Percentiles rank a stretch among this genome's conserved stretches.
These are phyloP conservation scores for Tragopan temminckii DNA, from an alignment of 2,797 vertebrate genomes.

Conservation along the genomic window DNA sequence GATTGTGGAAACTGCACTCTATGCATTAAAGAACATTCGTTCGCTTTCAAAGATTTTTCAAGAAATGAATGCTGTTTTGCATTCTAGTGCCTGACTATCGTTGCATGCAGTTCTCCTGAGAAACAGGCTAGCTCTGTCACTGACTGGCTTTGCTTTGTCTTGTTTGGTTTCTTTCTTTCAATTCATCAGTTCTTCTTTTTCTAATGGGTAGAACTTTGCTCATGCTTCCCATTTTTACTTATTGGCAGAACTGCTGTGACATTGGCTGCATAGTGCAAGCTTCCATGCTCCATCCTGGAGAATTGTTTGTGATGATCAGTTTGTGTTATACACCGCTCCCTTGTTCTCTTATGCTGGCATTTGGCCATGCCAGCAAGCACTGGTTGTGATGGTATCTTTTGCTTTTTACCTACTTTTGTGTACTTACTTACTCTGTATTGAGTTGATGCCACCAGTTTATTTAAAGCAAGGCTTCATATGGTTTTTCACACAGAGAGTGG, in stretches of 20 bases:
- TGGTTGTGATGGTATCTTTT: not conserved
- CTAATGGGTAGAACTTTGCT: not conserved
- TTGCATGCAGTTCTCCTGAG: not conserved
- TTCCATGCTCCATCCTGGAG: not conserved
- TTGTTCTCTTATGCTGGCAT: not conserved
- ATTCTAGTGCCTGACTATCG: not conserved
- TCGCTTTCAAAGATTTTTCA: slow-evolving; percentile 12
- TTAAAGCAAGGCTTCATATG: not conserved
- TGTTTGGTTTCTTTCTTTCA: not conserved
- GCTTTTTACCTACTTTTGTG: not conserved
- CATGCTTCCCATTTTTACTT: not conserved
- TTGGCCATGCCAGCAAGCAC: not conserved
- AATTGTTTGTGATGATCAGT: not conserved
- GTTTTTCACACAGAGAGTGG: too few species aligned
- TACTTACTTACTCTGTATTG: not conserved
- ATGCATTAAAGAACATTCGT: not conserved
- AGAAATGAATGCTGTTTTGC: not conserved
- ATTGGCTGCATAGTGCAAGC: not conserved
- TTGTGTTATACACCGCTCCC: not conserved
- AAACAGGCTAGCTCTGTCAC: not conserved
- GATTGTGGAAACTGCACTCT: not conserved
- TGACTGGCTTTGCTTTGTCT: not conserved
- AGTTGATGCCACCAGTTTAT: not conserved
- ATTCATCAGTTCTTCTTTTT: not conserved
- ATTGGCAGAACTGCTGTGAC: not conserved